phyloP scores from a whole-genome alignment of 2,888 invertebrate species.

The Prosopocoilus inquinatus region DNA sequence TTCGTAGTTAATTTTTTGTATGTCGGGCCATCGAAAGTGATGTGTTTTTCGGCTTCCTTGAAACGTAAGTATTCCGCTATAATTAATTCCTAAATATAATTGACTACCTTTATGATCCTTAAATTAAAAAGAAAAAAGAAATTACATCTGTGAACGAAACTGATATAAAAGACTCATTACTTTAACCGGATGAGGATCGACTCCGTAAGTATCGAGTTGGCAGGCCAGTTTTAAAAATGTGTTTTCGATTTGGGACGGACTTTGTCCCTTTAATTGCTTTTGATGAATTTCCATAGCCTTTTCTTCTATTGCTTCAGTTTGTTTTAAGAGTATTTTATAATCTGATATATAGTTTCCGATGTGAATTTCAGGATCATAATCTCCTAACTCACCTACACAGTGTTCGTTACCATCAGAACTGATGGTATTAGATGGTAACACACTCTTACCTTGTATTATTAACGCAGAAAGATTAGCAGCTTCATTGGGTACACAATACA shows the following conservation, averaged over 20 bases:
- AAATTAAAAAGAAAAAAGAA: slow-evolving; percentile 24
- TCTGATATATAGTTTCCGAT: slow-evolving; percentile 87
- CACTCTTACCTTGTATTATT: slow-evolving; percentile 84
- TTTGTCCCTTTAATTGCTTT: slow-evolving; percentile 81
- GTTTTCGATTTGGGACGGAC: slow-evolving; percentile 83
- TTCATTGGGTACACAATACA: slow-evolving; percentile 88
- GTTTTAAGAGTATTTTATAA: slow-evolving; percentile 87
- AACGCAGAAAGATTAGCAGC: slow-evolving; percentile 88
- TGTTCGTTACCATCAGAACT: not conserved
- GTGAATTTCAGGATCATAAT: slow-evolving; percentile 87
- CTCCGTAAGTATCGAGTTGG: slow-evolving; percentile 92
- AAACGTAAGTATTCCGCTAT: slow-evolving; percentile 92
- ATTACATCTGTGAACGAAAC: not conserved
- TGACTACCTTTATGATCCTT: slow-evolving; percentile 92
- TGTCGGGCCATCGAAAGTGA: slow-evolving; percentile 94
- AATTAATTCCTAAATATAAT: slow-evolving; percentile 92
- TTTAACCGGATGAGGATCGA: slow-evolving; percentile 98
- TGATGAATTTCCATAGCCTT: slow-evolving; percentile 92
- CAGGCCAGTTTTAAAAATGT: slow-evolving; percentile 90
- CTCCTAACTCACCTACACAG: slow-evolving; percentile 86
- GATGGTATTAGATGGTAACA: not conserved
- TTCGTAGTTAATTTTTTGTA: slow-evolving; percentile 95
- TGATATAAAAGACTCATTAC: slow-evolving; percentile 51
- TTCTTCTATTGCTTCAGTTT: slow-evolving; percentile 88
- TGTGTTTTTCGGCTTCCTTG: slow-evolving; percentile 90